These are phyloP conservation scores for Melanostoma scalare DNA, from an alignment of 2,888 invertebrate genomes.

Conservation along the genomic window DNA sequence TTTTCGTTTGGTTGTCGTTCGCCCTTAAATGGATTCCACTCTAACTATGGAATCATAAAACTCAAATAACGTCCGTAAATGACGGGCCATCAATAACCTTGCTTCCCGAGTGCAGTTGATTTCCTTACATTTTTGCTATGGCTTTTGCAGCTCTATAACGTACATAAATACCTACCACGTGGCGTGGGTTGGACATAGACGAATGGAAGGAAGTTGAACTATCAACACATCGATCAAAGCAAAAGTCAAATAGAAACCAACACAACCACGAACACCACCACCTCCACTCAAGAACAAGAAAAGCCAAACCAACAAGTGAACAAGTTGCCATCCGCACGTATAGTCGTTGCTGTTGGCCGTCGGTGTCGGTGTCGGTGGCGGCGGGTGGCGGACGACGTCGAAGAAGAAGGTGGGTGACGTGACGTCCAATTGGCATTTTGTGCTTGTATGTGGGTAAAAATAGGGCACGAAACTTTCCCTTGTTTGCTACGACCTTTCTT, in stretches of 20 bases:
- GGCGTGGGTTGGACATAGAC: constrained; percentile 7
- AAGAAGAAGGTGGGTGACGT: constrained; percentile 44
- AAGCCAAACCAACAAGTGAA: constrained; percentile 60
- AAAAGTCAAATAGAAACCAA: constrained; percentile 69
- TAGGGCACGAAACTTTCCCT: constrained; percentile 57
- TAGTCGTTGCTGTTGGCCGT: no score
- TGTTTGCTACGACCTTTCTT: constrained; percentile 54
- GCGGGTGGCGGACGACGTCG: not conserved
- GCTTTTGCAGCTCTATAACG: constrained; percentile 2
- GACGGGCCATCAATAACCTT: constrained; percentile 72
- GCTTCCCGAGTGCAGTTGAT: constrained; percentile 54
- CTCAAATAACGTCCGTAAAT: constrained; percentile 73
- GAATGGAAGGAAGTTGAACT: constrained; percentile 69
- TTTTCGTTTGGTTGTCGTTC: constrained; percentile 74
- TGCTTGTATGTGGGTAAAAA: constrained; percentile 43
- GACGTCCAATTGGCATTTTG: constrained; percentile 62
- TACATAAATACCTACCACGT: no score
- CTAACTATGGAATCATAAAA: constrained; percentile 72
- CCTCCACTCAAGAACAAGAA: constrained; percentile 4
- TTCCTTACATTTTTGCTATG: constrained; percentile 50
- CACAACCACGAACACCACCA: constrained; percentile 30
- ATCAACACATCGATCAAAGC: constrained; percentile 73
- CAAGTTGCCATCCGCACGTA: constrained; percentile 58
- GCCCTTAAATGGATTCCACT: constrained; percentile 70
- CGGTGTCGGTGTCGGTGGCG: constrained; percentile 16